Conservation (phyloP, 2,113 vertebrate species). For the Collichthys lucidus region DNA sequence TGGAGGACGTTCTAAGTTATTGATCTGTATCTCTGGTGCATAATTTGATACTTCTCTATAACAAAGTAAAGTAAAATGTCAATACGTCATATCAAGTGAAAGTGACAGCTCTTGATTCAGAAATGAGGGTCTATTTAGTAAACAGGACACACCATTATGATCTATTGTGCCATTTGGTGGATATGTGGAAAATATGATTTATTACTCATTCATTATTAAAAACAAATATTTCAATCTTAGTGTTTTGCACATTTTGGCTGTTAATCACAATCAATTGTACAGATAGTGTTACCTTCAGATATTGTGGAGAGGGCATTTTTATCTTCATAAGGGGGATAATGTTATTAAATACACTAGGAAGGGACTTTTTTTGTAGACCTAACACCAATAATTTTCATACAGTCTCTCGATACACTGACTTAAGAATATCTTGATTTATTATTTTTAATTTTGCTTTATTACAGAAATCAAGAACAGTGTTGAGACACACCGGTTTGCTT, state of each 20-base stretch:
- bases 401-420: not conserved
- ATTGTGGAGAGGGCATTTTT: not conserved
- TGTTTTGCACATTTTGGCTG: not conserved
- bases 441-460: not conserved
- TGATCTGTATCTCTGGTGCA: too few species aligned
- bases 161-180: not conserved
- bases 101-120: too few species aligned
- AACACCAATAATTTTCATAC: not conserved
- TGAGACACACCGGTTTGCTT: constrained; percentile 24
- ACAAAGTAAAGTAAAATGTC: too few species aligned
- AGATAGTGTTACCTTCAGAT: not conserved
- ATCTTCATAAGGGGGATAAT: too few species aligned
- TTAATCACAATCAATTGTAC: not conserved
- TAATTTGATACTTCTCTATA: too few species aligned
- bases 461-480: not conserved
- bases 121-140: too few species aligned
- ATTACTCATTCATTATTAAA: too few species aligned
- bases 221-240: not conserved
- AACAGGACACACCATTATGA: not conserved
- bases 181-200: not conserved
- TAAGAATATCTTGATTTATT: not conserved
- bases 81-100: too few species aligned
- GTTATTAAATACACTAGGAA: too few species aligned
- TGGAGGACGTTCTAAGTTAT: too few species aligned
- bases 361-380: too few species aligned